Conservation (phyloP, 2,888 invertebrate genomes). For the Oscheius sp. region DNA sequence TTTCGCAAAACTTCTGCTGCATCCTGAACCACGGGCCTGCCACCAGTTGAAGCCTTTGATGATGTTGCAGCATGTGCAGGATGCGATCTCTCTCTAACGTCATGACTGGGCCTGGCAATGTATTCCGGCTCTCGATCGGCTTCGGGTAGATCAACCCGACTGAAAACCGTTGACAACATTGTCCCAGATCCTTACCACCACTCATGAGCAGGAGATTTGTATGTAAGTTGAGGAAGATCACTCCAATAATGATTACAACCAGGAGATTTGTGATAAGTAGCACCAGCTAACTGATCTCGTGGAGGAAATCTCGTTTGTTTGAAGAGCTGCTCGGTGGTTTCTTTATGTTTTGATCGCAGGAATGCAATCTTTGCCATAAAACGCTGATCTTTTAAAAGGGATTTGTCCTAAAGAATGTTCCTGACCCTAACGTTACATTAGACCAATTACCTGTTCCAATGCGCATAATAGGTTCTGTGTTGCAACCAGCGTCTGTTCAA, state of each 20-base stretch:
- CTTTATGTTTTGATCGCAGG: conserved; percentile 32
- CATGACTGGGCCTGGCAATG: too few relatives aligned
- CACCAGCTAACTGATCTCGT: neutral
- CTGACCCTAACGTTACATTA: neutral
- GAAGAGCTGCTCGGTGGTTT: conserved; percentile 23
- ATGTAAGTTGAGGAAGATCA: neutral
- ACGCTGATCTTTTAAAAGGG: conserved; percentile 6
- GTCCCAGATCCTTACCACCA: neutral
- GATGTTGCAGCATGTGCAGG: too few relatives aligned
- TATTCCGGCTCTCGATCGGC: too few relatives aligned
- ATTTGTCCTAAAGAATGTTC: conserved; percentile 29
- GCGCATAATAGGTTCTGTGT: conserved; percentile 39
- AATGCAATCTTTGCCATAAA: conserved; percentile 27
- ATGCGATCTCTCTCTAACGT: too few relatives aligned
- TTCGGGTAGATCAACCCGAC: too few relatives aligned
- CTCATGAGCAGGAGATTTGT: neutral
- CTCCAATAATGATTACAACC: conserved; percentile 37
- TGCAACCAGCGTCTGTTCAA: conserved; percentile 35
- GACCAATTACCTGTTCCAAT: conserved; percentile 34
- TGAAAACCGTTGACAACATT: neutral
- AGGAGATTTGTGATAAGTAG: conserved; percentile 34
- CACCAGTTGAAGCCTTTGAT: neutral
- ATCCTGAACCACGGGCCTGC: conserved; percentile 14
- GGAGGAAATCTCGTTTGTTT: neutral
- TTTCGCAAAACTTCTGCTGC: conserved; percentile 9